These are phyloP conservation scores for Platichthys stellatus DNA, from an alignment of 2,113 vertebrate genomes.

Conservation along the genomic window DNA sequence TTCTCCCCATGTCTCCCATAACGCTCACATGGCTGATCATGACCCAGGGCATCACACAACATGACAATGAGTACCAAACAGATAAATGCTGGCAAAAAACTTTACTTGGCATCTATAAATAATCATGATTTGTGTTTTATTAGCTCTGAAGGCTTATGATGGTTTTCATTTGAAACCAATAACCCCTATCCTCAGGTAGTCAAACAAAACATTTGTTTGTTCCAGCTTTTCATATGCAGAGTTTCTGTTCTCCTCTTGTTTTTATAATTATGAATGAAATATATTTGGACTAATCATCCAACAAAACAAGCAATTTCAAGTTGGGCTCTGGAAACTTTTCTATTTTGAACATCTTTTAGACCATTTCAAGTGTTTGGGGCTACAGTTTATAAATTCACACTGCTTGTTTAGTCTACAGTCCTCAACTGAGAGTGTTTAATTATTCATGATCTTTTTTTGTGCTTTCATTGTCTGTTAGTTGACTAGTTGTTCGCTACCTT, in stretches of 20 bases:
- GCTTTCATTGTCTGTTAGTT: not conserved
- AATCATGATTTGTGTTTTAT: not conserved
- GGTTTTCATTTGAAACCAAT: no score
- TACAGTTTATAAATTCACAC: not conserved
- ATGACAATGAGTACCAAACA: not conserved
- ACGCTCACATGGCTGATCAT: conserved; percentile 26
- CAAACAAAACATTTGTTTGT: no score
- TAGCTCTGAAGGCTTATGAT: no score
- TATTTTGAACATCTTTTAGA: not conserved
- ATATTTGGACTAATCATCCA: not conserved
- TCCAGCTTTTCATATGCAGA: no score
- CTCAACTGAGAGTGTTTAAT: not conserved
- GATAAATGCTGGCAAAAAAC: not conserved
- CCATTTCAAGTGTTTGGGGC: not conserved
- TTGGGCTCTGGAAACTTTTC: no score
- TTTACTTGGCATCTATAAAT: not conserved
- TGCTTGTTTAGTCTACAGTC: not conserved
- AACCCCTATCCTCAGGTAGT: no score
- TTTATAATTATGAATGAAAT: not conserved
- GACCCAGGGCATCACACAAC: not conserved
- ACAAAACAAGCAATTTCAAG: not conserved
- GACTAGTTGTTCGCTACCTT: not conserved
- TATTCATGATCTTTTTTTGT: not conserved
- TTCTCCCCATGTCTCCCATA: conserved; percentile 56
- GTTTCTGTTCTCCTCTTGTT: no score